A percentile compares a stretch with the other conserved stretches of the same genome.
Evolutionary conservation across 2,797 vertebrate genomes (phyloP).

Genomic region (Pachyuromys duprasi): DNA sequence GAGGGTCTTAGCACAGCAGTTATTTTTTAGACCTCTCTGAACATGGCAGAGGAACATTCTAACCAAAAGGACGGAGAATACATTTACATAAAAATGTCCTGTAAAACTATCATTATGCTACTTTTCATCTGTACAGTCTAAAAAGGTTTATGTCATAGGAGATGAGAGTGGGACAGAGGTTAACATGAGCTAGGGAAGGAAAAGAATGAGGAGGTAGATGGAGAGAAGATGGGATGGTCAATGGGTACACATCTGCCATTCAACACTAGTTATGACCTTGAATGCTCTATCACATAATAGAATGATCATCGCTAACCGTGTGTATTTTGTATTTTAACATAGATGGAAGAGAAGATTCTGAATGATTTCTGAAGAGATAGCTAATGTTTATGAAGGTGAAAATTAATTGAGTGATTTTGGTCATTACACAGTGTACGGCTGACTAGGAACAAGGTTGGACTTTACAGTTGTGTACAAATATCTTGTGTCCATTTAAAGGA

Average conservation of each 20-base stretch:
- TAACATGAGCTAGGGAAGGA: too few relatives aligned
- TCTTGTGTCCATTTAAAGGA: background rate
- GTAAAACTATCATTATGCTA: background rate
- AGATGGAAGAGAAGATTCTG: background rate
- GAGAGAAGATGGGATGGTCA: background rate
- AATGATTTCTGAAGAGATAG: background rate
- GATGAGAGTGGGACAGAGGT: background rate
- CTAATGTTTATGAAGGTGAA: background rate
- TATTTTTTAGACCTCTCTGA: background rate
- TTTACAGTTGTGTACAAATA: background rate
- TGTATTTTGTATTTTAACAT: background rate
- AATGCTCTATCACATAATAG: background rate
- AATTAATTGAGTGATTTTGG: background rate
- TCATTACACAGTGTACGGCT: background rate
- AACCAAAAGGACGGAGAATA: background rate
- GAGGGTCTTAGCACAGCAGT: background rate
- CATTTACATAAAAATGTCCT: background rate
- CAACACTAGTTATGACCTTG: too few relatives aligned
- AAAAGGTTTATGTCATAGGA: background rate
- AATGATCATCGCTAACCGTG: too few relatives aligned
- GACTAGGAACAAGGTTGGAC: background rate
- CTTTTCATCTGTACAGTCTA: background rate
- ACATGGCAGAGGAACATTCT: background rate
- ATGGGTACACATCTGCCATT: background rate
- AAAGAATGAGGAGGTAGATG: background rate